Evolutionary conservation across 2,888 invertebrate species (phyloP).

Genomic region (Acheta domesticus): DNA sequence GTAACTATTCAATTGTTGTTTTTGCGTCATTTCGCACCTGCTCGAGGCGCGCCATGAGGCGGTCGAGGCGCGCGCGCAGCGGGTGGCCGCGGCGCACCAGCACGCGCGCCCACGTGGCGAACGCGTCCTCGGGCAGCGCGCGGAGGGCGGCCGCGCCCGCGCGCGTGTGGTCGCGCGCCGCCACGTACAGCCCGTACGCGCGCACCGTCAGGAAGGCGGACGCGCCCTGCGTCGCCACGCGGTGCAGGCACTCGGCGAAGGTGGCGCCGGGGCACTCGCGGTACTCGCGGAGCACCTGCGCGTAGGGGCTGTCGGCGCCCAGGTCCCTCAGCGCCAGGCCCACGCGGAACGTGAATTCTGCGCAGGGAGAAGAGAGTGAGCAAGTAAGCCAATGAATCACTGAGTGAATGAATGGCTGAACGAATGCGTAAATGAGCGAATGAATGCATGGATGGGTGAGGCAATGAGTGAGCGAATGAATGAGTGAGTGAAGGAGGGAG

Average conservation of each 20-base stretch:
- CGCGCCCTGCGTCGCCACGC: neutral
- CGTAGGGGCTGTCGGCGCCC: neutral
- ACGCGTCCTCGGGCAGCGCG: neutral
- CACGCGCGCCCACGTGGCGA: neutral
- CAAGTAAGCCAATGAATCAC: too few species aligned
- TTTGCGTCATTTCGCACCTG: too few species aligned
- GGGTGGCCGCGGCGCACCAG: neutral
- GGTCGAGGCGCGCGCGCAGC: neutral
- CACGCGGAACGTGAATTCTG: neutral
- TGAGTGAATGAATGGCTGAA: too few species aligned
- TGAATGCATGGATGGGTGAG: too few species aligned
- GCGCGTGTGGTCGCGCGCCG: neutral
- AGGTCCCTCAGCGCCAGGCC: neutral
- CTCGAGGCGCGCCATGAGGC: neutral
- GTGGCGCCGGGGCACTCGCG: neutral
- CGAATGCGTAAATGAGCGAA: too few species aligned
- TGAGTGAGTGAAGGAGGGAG: too few species aligned
- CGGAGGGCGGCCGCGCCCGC: neutral
- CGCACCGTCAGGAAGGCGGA: neutral
- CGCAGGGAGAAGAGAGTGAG: neutral
- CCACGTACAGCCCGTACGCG: constrained; percentile 1
- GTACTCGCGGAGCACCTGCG: neutral
- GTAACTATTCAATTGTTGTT: too few species aligned
- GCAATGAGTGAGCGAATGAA: too few species aligned
- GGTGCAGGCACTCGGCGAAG: neutral